Percentiles rank a stretch among this genome's conserved stretches.
Conservation (phyloP, 2,888 invertebrate genomes). For the Lasioglossum lativentre region DNA sequence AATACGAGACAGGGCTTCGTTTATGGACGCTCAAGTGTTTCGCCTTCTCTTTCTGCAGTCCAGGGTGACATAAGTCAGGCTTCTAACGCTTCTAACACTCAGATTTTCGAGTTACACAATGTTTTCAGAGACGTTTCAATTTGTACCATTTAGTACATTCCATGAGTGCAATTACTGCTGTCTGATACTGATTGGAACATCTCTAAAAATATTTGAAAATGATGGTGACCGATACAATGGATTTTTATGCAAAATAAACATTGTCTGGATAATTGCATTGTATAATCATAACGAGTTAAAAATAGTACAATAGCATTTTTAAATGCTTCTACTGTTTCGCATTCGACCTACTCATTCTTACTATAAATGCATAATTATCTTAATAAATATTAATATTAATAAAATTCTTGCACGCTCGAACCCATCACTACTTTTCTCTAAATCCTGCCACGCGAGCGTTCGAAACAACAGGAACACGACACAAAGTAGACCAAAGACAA, state of each 20-base stretch:
- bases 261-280: too few species aligned
- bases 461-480: background rate
- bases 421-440: constrained; percentile 37
- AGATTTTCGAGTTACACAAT: background rate
- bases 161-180: background rate
- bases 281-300: too few species aligned
- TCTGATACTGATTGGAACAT: too few species aligned
- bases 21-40: background rate
- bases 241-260: too few species aligned
- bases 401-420: background rate
- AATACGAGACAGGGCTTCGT: background rate
- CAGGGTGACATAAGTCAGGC: background rate
- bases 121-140: background rate
- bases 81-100: background rate
- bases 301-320: too few species aligned
- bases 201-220: background rate
- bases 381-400: too few species aligned
- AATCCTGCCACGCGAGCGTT: constrained; percentile 14
- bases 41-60: background rate
- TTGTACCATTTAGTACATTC: background rate
- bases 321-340: too few species aligned
- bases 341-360: too few species aligned
- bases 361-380: too few species aligned
- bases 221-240: too few species aligned
- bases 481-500: background rate